Evolutionary conservation across 2,113 vertebrate genomes (phyloP).

Genomic region (Stegostoma tigrinum): DNA sequence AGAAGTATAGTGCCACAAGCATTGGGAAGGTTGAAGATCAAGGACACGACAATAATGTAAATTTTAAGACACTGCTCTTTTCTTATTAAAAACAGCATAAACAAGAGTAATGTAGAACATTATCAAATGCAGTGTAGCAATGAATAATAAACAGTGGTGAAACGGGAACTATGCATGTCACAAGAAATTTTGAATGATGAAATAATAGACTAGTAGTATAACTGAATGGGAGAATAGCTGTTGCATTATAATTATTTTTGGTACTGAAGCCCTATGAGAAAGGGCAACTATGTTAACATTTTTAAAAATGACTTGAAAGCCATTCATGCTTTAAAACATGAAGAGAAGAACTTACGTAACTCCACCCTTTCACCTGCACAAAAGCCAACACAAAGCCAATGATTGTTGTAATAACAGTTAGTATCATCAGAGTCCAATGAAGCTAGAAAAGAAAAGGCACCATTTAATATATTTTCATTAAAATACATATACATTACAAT

Average conservation of each 20-base stretch:
- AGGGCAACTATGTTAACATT: not conserved
- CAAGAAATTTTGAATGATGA: not conserved
- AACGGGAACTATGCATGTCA: not conserved
- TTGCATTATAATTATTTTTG: not conserved
- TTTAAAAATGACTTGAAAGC: not conserved
- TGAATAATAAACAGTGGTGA: not conserved
- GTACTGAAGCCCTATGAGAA: not conserved
- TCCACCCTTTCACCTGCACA: slow-evolving; percentile 48
- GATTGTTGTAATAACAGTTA: slow-evolving; percentile 50
- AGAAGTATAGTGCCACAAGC: not conserved
- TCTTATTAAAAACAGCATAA: not conserved
- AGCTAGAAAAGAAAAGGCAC: slow-evolving; percentile 45
- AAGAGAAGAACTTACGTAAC: slow-evolving; percentile 48
- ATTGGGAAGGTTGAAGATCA: not conserved
- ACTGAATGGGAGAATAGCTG: not conserved
- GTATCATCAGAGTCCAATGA: slow-evolving; percentile 56
- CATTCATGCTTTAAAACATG: not conserved
- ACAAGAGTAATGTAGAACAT: not conserved
- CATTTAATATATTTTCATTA: not conserved
- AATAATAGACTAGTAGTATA: not conserved
- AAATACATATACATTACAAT: not conserved
- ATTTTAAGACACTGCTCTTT: not conserved
- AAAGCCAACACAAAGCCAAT: slow-evolving; percentile 63
- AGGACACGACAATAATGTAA: not conserved
- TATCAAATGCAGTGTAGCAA: not conserved